phyloP scores from a whole-genome alignment of 2,797 vertebrate genomes.

The Liparis tanakae region DNA sequence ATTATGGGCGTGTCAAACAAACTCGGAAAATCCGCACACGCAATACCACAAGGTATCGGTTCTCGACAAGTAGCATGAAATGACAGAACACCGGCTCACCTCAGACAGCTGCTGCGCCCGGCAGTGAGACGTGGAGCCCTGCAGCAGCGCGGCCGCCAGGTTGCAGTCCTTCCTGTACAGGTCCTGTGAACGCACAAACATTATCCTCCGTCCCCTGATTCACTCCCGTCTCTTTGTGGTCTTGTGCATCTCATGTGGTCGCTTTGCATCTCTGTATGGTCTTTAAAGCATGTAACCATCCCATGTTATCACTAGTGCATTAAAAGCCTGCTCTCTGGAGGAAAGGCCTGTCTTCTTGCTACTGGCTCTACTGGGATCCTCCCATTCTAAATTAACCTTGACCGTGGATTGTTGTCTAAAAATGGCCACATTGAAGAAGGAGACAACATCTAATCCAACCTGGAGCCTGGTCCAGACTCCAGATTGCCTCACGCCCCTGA shows the following conservation, averaged over 20 bases:
- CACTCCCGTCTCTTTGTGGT: not conserved
- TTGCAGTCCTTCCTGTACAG: slow-evolving; percentile 97
- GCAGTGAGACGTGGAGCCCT: slow-evolving; percentile 94
- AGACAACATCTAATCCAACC: slow-evolving; percentile 45
- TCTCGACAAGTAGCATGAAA: too few relatives aligned
- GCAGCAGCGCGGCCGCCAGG: slow-evolving; percentile 94
- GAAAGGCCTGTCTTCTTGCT: slow-evolving; percentile 6
- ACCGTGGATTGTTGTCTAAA: slow-evolving; percentile 44
- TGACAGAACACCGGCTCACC: too few relatives aligned
- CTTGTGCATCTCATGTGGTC: not conserved
- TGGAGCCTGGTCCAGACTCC: too few relatives aligned
- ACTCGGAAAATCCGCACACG: too few relatives aligned
- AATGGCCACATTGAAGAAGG: slow-evolving; percentile 31
- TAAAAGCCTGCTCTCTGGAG: slow-evolving; percentile 29
- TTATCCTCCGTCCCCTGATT: slow-evolving; percentile 25
- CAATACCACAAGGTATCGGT: too few relatives aligned
- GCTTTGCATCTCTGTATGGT: not conserved
- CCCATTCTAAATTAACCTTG: slow-evolving; percentile 49
- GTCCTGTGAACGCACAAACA: slow-evolving; percentile 82
- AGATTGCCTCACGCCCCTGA: slow-evolving; percentile 48
- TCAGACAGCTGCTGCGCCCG: slow-evolving; percentile 92
- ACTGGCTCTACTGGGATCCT: slow-evolving; percentile 22
- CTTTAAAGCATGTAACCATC: not conserved
- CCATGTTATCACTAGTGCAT: slow-evolving; percentile 7
- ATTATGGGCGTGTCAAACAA: too few relatives aligned